Conservation (phyloP, 2,888 invertebrate genomes). For the Caenorhabditis parvicauda region DNA sequence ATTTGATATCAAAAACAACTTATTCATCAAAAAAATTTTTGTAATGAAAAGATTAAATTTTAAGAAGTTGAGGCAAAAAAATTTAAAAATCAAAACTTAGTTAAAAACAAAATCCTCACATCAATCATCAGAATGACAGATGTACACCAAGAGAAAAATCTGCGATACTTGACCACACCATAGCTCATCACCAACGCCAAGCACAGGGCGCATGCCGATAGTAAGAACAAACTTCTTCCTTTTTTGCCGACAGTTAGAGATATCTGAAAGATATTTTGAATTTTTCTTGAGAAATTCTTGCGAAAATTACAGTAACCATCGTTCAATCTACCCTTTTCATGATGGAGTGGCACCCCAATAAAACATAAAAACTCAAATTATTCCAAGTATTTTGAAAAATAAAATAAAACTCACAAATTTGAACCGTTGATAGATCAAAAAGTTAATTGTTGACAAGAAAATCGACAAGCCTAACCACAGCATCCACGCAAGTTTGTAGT, state of each 20-base stretch:
- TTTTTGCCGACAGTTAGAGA: constrained; percentile 19
- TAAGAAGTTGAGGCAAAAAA: not conserved
- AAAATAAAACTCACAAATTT: constrained; percentile 35
- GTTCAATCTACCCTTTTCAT: too few relatives aligned
- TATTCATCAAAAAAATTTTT: too few relatives aligned
- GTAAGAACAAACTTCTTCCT: constrained; percentile 16
- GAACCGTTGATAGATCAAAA: constrained; percentile 35
- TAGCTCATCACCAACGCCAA: constrained; percentile 15
- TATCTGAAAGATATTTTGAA: constrained; percentile 8
- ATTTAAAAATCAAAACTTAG: not conserved
- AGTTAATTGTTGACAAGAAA: constrained; percentile 35
- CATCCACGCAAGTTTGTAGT: constrained; percentile 35
- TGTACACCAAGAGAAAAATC: constrained; percentile 22
- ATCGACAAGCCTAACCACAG: constrained; percentile 35
- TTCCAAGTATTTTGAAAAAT: too few relatives aligned
- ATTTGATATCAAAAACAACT: too few relatives aligned
- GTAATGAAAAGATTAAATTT: not conserved
- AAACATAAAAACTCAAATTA: too few relatives aligned
- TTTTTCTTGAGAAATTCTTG: not conserved
- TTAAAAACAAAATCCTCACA: constrained; percentile 10
- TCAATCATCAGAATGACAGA: constrained; percentile 17
- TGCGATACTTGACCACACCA: constrained; percentile 11
- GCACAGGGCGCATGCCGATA: constrained; percentile 16
- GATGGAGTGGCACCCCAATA: too few relatives aligned
- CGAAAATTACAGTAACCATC: too few relatives aligned